A percentile compares a stretch with the other conserved stretches of the same genome.
phyloP scores from a whole-genome alignment of 2,888 invertebrate species.

The Drosophila subsilvestris region DNA sequence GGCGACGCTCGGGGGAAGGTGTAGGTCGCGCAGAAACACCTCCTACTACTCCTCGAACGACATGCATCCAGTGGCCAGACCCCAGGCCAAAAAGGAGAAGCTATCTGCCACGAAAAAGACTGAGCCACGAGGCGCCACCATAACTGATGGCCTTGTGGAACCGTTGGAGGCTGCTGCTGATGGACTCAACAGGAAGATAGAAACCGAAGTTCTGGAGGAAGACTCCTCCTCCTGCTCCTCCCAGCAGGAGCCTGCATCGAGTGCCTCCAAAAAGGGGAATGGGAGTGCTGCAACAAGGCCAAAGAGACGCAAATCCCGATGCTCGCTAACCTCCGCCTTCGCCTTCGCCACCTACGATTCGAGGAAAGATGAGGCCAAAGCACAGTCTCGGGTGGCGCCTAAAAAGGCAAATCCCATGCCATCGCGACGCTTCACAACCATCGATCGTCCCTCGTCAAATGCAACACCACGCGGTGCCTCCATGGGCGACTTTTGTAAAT shows the following conservation, averaged over 20 bases:
- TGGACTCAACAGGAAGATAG: not conserved
- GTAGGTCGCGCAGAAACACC: not conserved
- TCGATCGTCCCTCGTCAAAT: not conserved
- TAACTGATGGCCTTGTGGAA: not conserved
- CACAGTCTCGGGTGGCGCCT: not conserved
- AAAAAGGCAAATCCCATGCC: not conserved
- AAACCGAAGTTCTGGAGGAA: not conserved
- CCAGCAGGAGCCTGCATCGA: not conserved
- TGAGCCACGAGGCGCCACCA: not conserved
- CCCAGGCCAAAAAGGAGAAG: not conserved
- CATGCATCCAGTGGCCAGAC: not conserved
- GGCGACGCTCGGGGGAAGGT: not conserved
- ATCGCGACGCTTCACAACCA: not conserved
- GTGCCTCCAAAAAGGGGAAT: too few species aligned
- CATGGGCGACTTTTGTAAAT: not conserved
- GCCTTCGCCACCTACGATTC: not conserved
- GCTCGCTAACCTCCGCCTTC: not conserved
- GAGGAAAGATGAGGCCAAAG: not conserved
- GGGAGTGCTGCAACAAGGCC: not conserved
- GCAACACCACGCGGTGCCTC: not conserved
- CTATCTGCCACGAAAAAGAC: not conserved
- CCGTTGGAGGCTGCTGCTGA: not conserved
- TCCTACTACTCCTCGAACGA: not conserved
- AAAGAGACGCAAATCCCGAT: not conserved
- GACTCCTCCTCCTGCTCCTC: not conserved